Evolutionary conservation across 2,113 vertebrate genomes (phyloP).

Genomic region (Vidua chalybeata): DNA sequence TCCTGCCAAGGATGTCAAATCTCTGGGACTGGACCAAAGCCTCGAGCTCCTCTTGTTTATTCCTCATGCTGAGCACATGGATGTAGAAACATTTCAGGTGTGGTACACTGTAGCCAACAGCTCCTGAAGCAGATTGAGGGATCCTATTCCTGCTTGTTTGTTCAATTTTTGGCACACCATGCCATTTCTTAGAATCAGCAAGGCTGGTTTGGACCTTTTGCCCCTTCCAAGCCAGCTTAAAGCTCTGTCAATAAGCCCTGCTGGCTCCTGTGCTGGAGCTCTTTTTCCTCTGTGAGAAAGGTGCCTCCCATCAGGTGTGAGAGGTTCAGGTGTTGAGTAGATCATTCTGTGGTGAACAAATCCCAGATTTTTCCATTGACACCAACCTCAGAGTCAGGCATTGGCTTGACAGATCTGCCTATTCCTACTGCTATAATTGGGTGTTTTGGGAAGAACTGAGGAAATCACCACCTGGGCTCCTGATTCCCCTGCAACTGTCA

Average conservation of each 20-base stretch:
- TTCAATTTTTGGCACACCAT: neutral
- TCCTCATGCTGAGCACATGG: too few species aligned
- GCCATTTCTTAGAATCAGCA: too few species aligned
- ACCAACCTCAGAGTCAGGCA: neutral
- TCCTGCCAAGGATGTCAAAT: neutral
- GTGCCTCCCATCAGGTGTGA: neutral
- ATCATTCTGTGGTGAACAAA: neutral
- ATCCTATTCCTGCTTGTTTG: neutral
- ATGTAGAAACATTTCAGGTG: neutral
- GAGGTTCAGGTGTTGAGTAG: neutral
- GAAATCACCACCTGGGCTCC: neutral
- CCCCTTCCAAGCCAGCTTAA: neutral
- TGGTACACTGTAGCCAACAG: neutral
- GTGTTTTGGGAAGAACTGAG: neutral
- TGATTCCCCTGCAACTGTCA: too few species aligned
- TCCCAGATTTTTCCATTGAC: fast-evolving
- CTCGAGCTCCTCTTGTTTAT: neutral
- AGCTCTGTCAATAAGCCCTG: neutral
- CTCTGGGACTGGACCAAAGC: neutral
- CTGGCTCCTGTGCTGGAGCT: neutral
- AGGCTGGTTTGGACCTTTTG: neutral
- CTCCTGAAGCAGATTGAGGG: neutral
- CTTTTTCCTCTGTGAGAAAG: neutral
- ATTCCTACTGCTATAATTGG: too few species aligned
- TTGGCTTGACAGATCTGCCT: neutral